Evolutionary conservation across 1,140 invertebrate genomes (phyloP).

Genomic region (Agrilus planipennis): DNA sequence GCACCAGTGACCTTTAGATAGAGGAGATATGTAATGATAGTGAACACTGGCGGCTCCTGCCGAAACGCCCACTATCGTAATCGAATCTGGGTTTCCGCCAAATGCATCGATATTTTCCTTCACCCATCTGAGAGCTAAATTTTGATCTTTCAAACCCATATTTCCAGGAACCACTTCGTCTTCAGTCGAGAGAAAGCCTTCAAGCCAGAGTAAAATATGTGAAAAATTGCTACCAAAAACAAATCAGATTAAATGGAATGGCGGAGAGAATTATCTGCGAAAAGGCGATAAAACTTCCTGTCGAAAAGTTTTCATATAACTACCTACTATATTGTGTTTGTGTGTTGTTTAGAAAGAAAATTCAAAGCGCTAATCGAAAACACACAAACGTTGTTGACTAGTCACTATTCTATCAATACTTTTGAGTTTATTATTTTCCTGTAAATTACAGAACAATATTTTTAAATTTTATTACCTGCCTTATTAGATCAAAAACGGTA

Average conservation of each 20-base stretch:
- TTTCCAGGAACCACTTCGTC: conserved; percentile 32
- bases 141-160: conserved; percentile 46
- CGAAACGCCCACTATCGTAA: conserved; percentile 30
- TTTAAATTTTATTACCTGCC: too few relatives aligned
- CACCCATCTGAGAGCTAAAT: conserved; percentile 40
- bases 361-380: too few relatives aligned
- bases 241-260: conserved; percentile 48
- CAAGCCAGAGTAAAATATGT: too few relatives aligned
- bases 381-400: too few relatives aligned
- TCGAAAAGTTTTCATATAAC: too few relatives aligned
- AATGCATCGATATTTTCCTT: conserved; percentile 43
- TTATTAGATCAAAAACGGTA: too few relatives aligned
- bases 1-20: conserved; percentile 30
- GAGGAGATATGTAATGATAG: conserved; percentile 37
- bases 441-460: too few relatives aligned
- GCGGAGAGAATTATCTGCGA: conserved; percentile 46
- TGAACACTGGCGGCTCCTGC: conserved; percentile 43
- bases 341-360: too few relatives aligned
- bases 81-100: conserved; percentile 41
- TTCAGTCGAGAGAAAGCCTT: conserved; percentile 14
- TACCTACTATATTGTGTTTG: too few relatives aligned
- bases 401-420: too few relatives aligned
- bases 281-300: conserved; percentile 41
- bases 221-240: conserved; percentile 36
- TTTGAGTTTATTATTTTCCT: too few relatives aligned